phyloP scores from a whole-genome alignment of 2,797 vertebrate species.

The Anguilla anguilla region DNA sequence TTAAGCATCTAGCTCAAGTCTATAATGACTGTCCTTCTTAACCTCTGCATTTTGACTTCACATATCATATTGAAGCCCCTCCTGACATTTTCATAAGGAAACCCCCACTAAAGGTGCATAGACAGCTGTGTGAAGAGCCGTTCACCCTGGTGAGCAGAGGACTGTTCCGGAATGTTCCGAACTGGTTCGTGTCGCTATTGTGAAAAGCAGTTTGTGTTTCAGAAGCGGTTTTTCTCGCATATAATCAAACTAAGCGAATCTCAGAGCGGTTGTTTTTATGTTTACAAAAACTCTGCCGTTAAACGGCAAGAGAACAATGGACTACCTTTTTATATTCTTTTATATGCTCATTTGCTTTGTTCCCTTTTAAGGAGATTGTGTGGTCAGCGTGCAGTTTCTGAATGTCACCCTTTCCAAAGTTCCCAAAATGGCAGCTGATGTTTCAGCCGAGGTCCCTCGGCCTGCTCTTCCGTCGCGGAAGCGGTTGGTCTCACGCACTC shows the following conservation, averaged over 20 bases:
- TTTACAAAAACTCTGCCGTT: neutral
- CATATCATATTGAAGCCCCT: neutral
- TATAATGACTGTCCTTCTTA: neutral
- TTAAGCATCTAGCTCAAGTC: neutral
- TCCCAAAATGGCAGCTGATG: neutral
- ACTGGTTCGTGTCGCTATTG: neutral
- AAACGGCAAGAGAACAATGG: neutral
- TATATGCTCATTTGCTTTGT: neutral
- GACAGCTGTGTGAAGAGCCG: neutral
- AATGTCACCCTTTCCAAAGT: neutral
- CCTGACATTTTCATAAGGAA: neutral
- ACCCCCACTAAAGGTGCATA: neutral
- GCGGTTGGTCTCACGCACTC: neutral
- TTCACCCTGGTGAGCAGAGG: neutral
- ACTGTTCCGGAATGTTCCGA: neutral
- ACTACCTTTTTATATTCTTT: neutral
- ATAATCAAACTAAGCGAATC: neutral
- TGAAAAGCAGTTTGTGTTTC: neutral
- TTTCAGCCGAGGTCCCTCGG: neutral
- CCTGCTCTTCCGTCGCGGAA: neutral
- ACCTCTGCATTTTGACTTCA: neutral
- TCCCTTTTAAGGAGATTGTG: neutral
- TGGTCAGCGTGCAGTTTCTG: neutral
- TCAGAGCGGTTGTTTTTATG: neutral
- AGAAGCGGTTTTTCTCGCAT: neutral